phyloP scores from a whole-genome alignment of 2,888 invertebrate species.

The Scelioninae gen. 1 region DNA sequence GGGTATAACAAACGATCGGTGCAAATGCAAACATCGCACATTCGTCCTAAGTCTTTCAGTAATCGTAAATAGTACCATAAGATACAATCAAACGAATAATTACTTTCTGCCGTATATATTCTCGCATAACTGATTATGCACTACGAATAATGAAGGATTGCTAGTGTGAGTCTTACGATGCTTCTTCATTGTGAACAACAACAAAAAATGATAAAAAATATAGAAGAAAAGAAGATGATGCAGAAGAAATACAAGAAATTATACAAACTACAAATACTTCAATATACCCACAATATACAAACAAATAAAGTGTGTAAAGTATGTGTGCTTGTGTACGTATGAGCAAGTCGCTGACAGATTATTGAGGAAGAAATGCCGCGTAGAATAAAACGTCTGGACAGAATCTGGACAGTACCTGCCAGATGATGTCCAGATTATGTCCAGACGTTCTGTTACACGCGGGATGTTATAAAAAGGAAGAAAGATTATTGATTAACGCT shows the following conservation, averaged over 20 bases:
- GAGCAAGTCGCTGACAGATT: conserved; percentile 24
- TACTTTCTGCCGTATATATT: conserved; percentile 46
- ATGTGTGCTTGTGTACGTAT: conserved; percentile 31
- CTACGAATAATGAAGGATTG: conserved; percentile 51
- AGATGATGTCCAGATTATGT: too few species aligned
- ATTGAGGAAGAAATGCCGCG: too few species aligned
- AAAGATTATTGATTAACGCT: conserved; percentile 15
- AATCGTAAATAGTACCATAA: conserved; percentile 57
- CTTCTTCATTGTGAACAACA: conserved; percentile 54
- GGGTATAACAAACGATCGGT: conserved; percentile 52
- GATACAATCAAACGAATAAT: conserved; percentile 54
- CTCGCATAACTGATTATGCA: conserved; percentile 30
- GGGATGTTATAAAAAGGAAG: conserved; percentile 9
- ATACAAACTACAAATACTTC: conserved; percentile 40
- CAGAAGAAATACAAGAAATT: conserved; percentile 25
- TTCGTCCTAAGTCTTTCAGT: conserved; percentile 64
- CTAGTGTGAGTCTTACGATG: conserved; percentile 48
- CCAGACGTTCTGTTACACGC: too few species aligned
- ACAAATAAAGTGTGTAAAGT: conserved; percentile 29
- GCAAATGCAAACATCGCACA: conserved; percentile 60
- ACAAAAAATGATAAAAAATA: conserved; percentile 22
- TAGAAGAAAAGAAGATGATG: conserved; percentile 19
- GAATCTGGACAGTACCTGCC: too few species aligned
- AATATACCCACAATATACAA: conserved; percentile 53
- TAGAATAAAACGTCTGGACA: too few species aligned